Evolutionary conservation across 2,113 vertebrate genomes (phyloP).

Genomic region (Ammodytes dubius): DNA sequence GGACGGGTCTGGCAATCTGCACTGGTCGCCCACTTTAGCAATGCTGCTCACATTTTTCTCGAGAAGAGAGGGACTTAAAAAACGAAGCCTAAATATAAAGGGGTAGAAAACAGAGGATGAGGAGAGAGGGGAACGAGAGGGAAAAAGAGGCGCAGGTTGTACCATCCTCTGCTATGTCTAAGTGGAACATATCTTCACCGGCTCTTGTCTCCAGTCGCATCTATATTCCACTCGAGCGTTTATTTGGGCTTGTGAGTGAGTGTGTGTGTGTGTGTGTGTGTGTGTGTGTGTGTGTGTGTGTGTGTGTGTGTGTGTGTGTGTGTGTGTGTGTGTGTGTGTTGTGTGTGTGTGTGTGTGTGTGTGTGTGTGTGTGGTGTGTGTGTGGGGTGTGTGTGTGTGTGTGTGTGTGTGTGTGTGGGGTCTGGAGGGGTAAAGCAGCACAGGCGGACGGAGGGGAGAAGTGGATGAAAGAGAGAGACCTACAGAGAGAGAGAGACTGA

Average conservation of each 20-base stretch:
- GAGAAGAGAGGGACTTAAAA: background rate
- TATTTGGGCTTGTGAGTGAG: constrained; percentile 74
- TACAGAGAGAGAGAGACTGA: constrained; percentile 31
- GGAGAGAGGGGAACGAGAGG: background rate
- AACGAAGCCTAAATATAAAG: too few species aligned
- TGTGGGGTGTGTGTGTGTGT: constrained; percentile 34
- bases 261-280: too few species aligned
- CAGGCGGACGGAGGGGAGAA: background rate
- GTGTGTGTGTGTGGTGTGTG: constrained; percentile 34
- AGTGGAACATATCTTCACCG: constrained; percentile 74
- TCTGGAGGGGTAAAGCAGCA: constrained; percentile 17
- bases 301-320: constrained; percentile 34
- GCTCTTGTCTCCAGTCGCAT: constrained; percentile 80
- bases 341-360: background rate
- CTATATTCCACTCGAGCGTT: constrained; percentile 87
- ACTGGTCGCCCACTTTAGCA: constrained; percentile 24
- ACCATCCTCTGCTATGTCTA: constrained; percentile 10
- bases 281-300: constrained; percentile 34
- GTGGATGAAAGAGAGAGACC: background rate
- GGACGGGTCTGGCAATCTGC: constrained; percentile 27
- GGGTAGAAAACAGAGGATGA: too few species aligned
- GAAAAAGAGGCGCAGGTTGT: constrained; percentile 35
- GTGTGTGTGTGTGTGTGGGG: constrained; percentile 31
- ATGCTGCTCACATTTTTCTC: constrained; percentile 25
- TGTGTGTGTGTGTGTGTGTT: constrained; percentile 32